A percentile compares a stretch with the other conserved stretches of the same genome.
phyloP scores from a whole-genome alignment of 1,140 invertebrate genomes.

The Achatina immaculata region DNA sequence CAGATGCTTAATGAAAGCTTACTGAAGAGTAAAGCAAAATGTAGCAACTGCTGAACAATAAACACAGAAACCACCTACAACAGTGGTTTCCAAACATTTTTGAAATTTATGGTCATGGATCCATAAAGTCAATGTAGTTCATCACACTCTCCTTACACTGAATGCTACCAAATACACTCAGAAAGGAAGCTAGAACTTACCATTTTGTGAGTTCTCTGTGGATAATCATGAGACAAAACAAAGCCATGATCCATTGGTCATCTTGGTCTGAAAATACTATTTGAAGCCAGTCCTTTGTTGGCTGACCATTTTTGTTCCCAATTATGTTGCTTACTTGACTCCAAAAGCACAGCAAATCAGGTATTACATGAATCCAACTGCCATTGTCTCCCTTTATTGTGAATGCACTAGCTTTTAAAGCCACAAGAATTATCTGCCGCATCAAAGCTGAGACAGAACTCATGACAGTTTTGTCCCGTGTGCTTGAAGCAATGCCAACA shows the following conservation, averaged over 20 bases:
- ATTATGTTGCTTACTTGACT: background rate
- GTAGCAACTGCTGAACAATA: too few relatives aligned
- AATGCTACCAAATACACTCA: too few relatives aligned
- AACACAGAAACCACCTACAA: too few relatives aligned
- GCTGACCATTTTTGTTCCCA: background rate
- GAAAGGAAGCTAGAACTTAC: too few relatives aligned
- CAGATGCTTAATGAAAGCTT: too few relatives aligned
- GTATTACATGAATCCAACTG: background rate
- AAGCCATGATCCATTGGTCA: slow-evolving; percentile 25
- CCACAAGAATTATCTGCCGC: background rate
- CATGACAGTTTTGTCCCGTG: background rate
- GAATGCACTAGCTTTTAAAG: slow-evolving; percentile 5
- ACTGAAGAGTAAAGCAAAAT: too few relatives aligned
- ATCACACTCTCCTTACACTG: too few relatives aligned
- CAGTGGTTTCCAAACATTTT: too few relatives aligned
- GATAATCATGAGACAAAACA: slow-evolving; percentile 14
- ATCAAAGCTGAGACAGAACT: background rate
- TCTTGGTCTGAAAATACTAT: slow-evolving; percentile 24
- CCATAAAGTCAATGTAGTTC: too few relatives aligned
- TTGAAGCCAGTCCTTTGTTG: background rate
- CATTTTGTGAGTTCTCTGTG: slow-evolving; percentile 3
- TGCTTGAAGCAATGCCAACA: background rate
- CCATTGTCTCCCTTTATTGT: background rate
- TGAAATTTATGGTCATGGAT: too few relatives aligned
- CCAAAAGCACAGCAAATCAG: background rate